Percentiles rank a stretch among this genome's conserved stretches.
These are phyloP conservation scores for Nineta flava DNA, from an alignment of 2,888 invertebrate genomes.

Conservation along the genomic window DNA sequence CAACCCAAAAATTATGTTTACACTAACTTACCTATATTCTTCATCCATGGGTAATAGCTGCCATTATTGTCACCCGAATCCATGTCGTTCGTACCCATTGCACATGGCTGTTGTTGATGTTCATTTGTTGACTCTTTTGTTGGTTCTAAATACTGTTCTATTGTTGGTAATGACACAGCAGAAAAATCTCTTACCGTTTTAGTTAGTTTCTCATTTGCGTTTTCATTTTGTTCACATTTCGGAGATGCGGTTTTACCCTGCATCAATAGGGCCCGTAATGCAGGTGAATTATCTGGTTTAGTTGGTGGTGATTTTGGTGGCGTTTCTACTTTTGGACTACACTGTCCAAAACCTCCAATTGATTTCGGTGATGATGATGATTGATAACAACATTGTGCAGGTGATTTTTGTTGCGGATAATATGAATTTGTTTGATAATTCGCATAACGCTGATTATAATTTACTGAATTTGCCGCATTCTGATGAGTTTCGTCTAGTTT, in stretches of 20 bases:
- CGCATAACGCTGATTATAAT: not conserved
- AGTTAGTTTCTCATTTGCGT: not conserved
- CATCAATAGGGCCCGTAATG: slow-evolving; percentile 40
- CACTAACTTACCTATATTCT: slow-evolving; percentile 28
- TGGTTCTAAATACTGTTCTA: slow-evolving; percentile 28
- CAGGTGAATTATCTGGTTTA: slow-evolving; percentile 29
- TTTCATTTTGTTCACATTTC: not conserved
- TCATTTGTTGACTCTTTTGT: slow-evolving; percentile 25
- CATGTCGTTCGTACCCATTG: slow-evolving; percentile 4
- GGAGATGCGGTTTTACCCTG: slow-evolving; percentile 13
- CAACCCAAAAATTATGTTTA: not conserved
- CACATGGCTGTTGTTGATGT: slow-evolving; percentile 14
- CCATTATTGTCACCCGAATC: slow-evolving; percentile 4
- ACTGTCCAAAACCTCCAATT: not conserved
- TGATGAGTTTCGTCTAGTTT: not conserved
- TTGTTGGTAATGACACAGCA: slow-evolving; percentile 10
- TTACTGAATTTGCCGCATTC: not conserved
- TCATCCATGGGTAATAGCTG: slow-evolving; percentile 41
- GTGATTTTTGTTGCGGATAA: not conserved
- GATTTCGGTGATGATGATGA: not conserved
- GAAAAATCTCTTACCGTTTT: slow-evolving; percentile 8
- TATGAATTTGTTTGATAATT: not conserved
- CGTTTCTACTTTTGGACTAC: not conserved
- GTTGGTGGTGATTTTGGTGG: not conserved
- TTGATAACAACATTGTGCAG: not conserved